Percentiles rank a stretch among this genome's conserved stretches.
phyloP scores from a whole-genome alignment of 2,113 vertebrate species.

The Sialia sialis region DNA sequence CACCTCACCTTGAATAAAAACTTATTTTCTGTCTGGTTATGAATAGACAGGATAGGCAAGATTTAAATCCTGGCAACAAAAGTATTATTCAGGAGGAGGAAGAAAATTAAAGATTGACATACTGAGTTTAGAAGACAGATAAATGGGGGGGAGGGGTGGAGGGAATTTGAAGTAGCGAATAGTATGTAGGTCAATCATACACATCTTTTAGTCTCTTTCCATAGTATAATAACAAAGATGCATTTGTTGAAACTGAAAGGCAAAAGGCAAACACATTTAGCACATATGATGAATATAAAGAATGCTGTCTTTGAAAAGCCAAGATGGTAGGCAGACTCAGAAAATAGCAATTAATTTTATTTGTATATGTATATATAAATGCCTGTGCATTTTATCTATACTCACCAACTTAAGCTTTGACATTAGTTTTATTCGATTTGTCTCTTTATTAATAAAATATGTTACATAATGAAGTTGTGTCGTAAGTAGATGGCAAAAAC shows the following conservation, averaged over 20 bases:
- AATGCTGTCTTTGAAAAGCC: background rate
- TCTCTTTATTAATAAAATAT: background rate
- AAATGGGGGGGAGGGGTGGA: background rate
- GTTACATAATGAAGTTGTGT: background rate
- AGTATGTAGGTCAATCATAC: background rate
- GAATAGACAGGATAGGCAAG: background rate
- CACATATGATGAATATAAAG: background rate
- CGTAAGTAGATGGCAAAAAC: background rate
- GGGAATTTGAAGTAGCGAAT: background rate
- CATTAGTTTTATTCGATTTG: background rate
- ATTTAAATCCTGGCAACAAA: background rate
- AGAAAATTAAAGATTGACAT: background rate
- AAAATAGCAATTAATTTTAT: background rate
- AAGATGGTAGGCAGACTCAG: background rate
- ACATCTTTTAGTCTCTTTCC: background rate
- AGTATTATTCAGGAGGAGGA: background rate
- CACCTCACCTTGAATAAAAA: background rate
- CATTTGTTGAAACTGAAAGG: background rate
- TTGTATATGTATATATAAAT: background rate
- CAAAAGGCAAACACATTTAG: background rate
- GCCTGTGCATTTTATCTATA: background rate
- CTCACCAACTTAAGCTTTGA: background rate
- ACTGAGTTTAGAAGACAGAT: background rate
- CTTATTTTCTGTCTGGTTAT: background rate
- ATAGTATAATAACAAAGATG: background rate